Evolutionary conservation across 2,888 invertebrate species (phyloP), one percentile per base, ranked within the genome.

Genomic region (Dryococelus australis): DNA sequence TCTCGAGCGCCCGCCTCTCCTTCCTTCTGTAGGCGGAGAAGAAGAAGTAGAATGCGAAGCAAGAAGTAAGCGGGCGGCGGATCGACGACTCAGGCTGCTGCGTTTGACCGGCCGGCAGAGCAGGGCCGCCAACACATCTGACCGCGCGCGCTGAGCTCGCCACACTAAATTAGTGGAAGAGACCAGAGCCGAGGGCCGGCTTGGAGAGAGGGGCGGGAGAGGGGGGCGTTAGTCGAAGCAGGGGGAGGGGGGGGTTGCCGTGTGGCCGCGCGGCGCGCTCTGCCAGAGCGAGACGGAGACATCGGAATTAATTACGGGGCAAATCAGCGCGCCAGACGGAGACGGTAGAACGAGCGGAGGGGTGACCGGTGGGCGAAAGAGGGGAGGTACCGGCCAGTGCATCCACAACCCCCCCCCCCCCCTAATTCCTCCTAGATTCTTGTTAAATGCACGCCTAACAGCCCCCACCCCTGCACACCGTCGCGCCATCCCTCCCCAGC

Each of bases 291-390:
- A 81, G 81, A 81, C 28, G 16, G 81, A 81, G 81, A 87, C 87
- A 87, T 87, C 86, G 65, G 88, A 88, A 88, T 88, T 88, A 88
- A 88, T 88, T 88, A 88, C 88, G 88, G 87, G 88, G 88, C 87
- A 88, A 86, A 89, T 87, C 86, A 86, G 88, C 87, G 88, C 86
- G 85, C 85, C 86, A 86, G 86, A 88, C 86, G 86, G 87, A 85
- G 87, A 85, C 81, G 78, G 81, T 84, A n/a, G 27, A 79, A 86
- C 43, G 85, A 26, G 47, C 12, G 81, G 85, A 47, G 65, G 85
- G 85, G 87, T 80, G 85, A 86, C 20, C 24, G 79, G 78, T 84
- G 84, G 85, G 35, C 35, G 86, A 24, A 78, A 53, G 86, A 84
- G 84, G 84, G 85, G 81, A 86, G 78, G 84, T 86, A 83, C 81